Base-by-base conservation (phyloP, 1,140 invertebrate genomes). In the Bicyclus anynana region DNA sequence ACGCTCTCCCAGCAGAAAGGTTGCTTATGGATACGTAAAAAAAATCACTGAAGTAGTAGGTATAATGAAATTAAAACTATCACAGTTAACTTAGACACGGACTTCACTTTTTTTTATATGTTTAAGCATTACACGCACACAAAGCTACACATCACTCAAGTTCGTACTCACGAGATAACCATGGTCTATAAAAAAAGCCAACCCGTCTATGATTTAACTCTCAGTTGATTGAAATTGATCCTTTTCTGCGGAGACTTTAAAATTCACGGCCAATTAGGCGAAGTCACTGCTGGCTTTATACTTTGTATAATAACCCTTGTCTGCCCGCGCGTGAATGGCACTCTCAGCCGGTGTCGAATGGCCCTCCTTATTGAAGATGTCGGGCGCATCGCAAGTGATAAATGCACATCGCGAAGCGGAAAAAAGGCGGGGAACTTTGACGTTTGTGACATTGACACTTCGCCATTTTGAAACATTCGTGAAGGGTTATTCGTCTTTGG, bases 341-440 rank as follows among this genome's bases (percentile, higher is more conserved):
- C 74, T 72, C 76, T 79, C 74, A 72, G 76, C 52, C 74, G 62
- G 76, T 72, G 73, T 77, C 67, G 67, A 77, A 71, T 69, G 40
- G 62, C 71, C 57, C 73, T 78, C 59, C 51, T 69, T 57, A 60
- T 63, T 73, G 72, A 49, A 49, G 29, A 44, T 44, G 40, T 44
- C 27, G 47, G 27, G 9, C 27, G 13, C 27, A 29, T 49, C 47
- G 26, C 18, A 12, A 2, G 2, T 44, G 40, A 44, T 20, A 44
- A 44, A 44, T 44, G 40, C 40, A 44, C 40, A 44, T 44, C 40
- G 40, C 5, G 12, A 12, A 1, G 27, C 10, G 29, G 35, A 42
- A 44, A 14, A 10, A 26, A n/a, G 7, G 17, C 21, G 20, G 16
- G 17, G 20, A 42, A 53, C 23, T 44, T 29, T 29, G 12, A 27